Evolutionary conservation across 2,888 invertebrate species (phyloP).

Genomic region (Strigamia maritima): DNA sequence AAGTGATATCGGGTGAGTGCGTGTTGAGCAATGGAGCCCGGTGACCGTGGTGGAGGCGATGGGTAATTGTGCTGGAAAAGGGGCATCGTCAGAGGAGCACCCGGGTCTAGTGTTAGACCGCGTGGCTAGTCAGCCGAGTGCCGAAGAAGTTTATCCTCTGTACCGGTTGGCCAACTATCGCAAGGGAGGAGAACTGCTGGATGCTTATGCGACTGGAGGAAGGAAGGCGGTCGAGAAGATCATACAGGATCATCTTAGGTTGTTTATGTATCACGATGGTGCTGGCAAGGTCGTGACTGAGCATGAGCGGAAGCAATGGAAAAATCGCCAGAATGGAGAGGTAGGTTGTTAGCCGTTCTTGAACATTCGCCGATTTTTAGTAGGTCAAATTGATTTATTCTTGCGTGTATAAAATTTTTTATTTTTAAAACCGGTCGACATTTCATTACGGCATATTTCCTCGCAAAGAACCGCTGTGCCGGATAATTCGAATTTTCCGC

Average conservation of each 20-base stretch:
- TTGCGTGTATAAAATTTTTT: too few relatives aligned
- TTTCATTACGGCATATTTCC: too few relatives aligned
- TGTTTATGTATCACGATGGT: slow-evolving; percentile 83
- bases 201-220: slow-evolving; percentile 59
- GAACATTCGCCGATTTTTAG: too few relatives aligned
- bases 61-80: slow-evolving; percentile 35
- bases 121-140: slow-evolving; percentile 70
- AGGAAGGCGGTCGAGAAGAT: slow-evolving; percentile 77
- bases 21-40: not conserved
- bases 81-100: slow-evolving; percentile 41
- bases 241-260: slow-evolving; percentile 72
- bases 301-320: slow-evolving; percentile 81
- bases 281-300: slow-evolving; percentile 79
- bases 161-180: slow-evolving; percentile 78
- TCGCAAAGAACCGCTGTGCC: too few relatives aligned
- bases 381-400: too few relatives aligned
- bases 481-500: too few relatives aligned
- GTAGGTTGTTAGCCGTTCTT: too few relatives aligned
- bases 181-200: slow-evolving; percentile 74
- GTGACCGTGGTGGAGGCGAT: slow-evolving; percentile 27
- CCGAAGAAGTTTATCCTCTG: slow-evolving; percentile 76
- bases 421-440: too few relatives aligned
- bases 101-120: slow-evolving; percentile 78
- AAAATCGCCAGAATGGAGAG: slow-evolving; percentile 34
- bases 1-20: not conserved